Evolutionary conservation across 2,797 vertebrate genomes (phyloP), one percentile per base, ranked within the genome.

Genomic region (Molossus alvarezi): DNA sequence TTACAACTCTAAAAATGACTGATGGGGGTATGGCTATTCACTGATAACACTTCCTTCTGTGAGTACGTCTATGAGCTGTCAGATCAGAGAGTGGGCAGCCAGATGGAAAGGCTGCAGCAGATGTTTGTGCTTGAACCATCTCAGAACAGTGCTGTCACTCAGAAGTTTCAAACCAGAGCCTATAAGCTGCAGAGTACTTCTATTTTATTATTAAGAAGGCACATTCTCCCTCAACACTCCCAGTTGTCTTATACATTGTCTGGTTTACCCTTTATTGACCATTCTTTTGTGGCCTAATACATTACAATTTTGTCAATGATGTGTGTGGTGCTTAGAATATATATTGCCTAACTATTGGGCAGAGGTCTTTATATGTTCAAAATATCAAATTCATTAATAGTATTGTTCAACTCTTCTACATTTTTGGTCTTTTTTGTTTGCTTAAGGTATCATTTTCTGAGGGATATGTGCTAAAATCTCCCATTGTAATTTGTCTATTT

Each of bases 371-470:
- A 45, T 29, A 20, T 58, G 80, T 29, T 84, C 6, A 82, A 69
- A 90, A 75, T 55, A 60, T 51, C 20, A 87, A 60, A 37, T 33
- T 80, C 7, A 45, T 67, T 72, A 33, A 29, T 0, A 81, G 27
- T 72, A 69, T 6, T 75, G 45, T 37, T 67, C 41, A 58, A 91
- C 3, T 29, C 33, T 89, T 90, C 51, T 25, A 75, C 4, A 72
- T 33, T n/a, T 92, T 55, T 82, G 51, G 29, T 79, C 14, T 55
- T n/a, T 92, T 69, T 79, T 71, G 1, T 82, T n/a, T 89, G 53
- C 48, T 72, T 81, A 53, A 58, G n/a, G n/a, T 72, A 65, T 48
- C 51, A 65, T 81, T 80, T 90, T 83, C 64, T 81, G 60, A 90
- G 48, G 14, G 15, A 64, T 23, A 3, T 60, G 12, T 53, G 41